Base-by-base conservation (phyloP, 2,888 invertebrate genomes). In the Endotricha flammealis region DNA sequence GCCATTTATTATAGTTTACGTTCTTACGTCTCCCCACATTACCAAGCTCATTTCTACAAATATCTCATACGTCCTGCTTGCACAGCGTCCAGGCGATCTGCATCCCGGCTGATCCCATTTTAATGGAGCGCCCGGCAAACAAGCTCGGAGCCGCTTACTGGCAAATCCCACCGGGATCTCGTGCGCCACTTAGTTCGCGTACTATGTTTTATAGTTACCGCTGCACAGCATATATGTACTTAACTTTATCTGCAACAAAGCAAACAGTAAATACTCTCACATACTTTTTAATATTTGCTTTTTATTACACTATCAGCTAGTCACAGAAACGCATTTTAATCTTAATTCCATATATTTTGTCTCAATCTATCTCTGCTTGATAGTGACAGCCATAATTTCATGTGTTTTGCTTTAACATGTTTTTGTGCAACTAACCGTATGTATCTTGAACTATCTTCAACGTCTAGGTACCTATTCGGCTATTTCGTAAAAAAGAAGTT, bases 121-220 rank as follows among this genome's bases (percentile, higher is more conserved):
- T 86, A 86, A 86, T 86, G 83, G 85, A 86, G 78, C 81, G 78
- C 80, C 78, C 75, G 77, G 85, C 83, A 85, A 85, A 85, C 83
- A 85, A 78, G 81, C 81, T 79, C 67, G 49, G 70, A 75, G 74
- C 76, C 73, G 85, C 85, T 83, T 83, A 80, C 79, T 60, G 72
- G 69, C 66, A 85, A 86, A 86, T 83, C 82, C 41, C 83, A 64
- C 64, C 54, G 66, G 67, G 75, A 81, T 80, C 78, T 77, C 53
- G 60, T 77, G 72, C 76, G 64, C 79, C 75, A 82, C 83, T 85
- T 83, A 81, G 75, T 64, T 60, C 60, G 51, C 56, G 58, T 71
- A 66, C 66, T 57, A 64, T 68, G 64, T 64, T 64, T 65, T 71
- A 67, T 64, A 64, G 50, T 55, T 42, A 44, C 44, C 29, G 41